Evolutionary conservation across 2,888 invertebrate genomes (phyloP), one percentile per base, ranked within the genome.

Genomic region (Noctua pronuba): DNA sequence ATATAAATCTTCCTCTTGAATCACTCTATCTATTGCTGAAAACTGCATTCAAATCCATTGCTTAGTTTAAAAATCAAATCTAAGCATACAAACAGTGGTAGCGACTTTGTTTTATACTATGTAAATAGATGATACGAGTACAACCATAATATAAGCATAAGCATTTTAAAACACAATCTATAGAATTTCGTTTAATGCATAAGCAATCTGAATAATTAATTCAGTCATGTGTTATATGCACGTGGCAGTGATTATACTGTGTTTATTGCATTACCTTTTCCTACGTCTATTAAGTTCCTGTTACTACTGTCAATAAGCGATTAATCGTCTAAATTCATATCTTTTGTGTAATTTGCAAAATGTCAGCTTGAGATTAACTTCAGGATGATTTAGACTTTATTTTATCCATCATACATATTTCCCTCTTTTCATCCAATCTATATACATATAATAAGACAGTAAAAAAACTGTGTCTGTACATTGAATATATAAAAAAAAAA

Each of bases 191-290:
- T 77, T 60, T 11, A 66, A 38, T 65, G 68, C 58, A 82, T 82
- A 55, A 73, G 38, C 46, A 66, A 79, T 70, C 55, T 72, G 4
- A 72, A 65, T 79, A 65, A 72, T 55, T 79, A 41, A 82, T 82
- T 74, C 66, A 73, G 55, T 75, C 72, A 41, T 75, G 83, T 79
- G 72, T 65, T 24, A 28, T 52, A 75, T 73, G 49, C 75, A 83
- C 83, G 83, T 83, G 79, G 70, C 35, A 35, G 31, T 75, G 31
- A 79, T 60, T 69, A 62, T 70, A 66, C 28, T 31, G 35, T 21
- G 64, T 35, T 75, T 65, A 68, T 49, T 65, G 49, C 24, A 80
- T 69, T 68, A 64, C 24, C 62, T 60, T 77, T 82, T 58, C 52
- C 75, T 80, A 58, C 68, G 74, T 73, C 52, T 35, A 65, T 58